phyloP scores from a whole-genome alignment of 2,113 vertebrate genomes.

The Odobenus rosmarus region DNA sequence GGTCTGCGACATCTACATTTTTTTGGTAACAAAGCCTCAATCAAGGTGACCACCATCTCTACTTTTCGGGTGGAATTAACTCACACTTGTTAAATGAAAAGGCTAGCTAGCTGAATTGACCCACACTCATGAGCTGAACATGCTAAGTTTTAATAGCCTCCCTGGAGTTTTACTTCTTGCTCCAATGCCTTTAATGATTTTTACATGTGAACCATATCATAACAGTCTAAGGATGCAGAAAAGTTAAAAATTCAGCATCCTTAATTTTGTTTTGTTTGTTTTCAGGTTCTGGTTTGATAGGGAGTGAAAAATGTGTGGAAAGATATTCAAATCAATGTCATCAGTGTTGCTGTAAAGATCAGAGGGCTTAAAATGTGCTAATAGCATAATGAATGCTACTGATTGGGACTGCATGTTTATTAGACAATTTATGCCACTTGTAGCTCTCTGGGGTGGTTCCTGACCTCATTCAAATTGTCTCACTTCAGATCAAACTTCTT shows the following conservation, averaged over 20 bases:
- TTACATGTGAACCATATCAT: not conserved
- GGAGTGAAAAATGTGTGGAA: not conserved
- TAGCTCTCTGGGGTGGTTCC: not conserved
- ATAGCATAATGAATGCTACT: too few species aligned
- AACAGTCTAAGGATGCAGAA: not conserved
- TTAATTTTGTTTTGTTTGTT: not conserved
- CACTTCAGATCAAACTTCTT: not conserved
- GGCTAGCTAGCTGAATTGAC: not conserved
- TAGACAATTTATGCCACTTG: not conserved
- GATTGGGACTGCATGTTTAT: not conserved
- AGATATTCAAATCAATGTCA: not conserved
- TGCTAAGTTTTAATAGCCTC: not conserved
- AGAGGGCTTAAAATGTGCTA: not conserved
- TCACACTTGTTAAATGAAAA: not conserved
- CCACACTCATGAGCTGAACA: not conserved
- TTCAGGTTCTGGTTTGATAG: slow-evolving; percentile 21
- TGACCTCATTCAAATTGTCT: not conserved
- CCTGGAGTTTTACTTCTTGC: not conserved
- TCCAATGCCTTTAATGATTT: not conserved
- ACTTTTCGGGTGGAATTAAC: not conserved
- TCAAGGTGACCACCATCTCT: not conserved
- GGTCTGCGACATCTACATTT: not conserved
- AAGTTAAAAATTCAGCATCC: not conserved
- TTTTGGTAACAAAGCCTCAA: not conserved
- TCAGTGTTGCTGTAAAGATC: not conserved